Evolutionary conservation across 2,888 invertebrate genomes (phyloP).

Genomic region (Tenthredo scrophulariae): DNA sequence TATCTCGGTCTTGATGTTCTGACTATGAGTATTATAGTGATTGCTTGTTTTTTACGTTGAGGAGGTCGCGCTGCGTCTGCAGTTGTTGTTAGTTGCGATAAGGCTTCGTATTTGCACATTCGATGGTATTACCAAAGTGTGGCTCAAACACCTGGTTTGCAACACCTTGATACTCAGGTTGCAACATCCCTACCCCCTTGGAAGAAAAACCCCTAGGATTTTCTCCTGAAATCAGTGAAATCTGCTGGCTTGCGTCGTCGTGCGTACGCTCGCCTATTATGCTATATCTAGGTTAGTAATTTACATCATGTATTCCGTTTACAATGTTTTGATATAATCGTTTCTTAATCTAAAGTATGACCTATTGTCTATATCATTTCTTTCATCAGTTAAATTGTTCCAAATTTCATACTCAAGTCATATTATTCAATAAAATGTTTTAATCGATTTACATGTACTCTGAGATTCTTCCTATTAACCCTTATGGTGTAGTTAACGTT

Average conservation of each 20-base stretch:
- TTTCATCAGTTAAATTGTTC: not conserved
- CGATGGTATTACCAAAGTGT: no score
- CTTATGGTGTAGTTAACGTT: conserved; percentile 6
- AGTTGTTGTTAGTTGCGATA: no score
- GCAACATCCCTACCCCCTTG: not conserved
- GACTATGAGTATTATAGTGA: no score
- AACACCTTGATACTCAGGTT: not conserved
- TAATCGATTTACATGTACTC: conserved; percentile 1
- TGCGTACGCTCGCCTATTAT: no score
- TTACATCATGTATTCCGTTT: not conserved
- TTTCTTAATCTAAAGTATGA: not conserved
- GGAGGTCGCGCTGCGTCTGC: no score
- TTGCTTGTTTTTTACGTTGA: no score
- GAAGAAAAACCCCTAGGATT: not conserved
- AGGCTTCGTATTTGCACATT: no score
- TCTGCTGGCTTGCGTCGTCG: no score
- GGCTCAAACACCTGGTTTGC: not conserved
- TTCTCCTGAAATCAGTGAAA: no score
- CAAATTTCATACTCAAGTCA: not conserved
- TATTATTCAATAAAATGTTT: not conserved
- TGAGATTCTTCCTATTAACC: not conserved
- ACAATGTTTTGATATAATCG: not conserved
- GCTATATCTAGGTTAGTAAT: no score
- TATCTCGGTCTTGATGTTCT: no score
- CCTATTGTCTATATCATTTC: not conserved